A percentile compares a stretch with the other conserved stretches of the same genome.
Conservation (phyloP, 2,113 vertebrate genomes). For the Mustelus asterias region DNA sequence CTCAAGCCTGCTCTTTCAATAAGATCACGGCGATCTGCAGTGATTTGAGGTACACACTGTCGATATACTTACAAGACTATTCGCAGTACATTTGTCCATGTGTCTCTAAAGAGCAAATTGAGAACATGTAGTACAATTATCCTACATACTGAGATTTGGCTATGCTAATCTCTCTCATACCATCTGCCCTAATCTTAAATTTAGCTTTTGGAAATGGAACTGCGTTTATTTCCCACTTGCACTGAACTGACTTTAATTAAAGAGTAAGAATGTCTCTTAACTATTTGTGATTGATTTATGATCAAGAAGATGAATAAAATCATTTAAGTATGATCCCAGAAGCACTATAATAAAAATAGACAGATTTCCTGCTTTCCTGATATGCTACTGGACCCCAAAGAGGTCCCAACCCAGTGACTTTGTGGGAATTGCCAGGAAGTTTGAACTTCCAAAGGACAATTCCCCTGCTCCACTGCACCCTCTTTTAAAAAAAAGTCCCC, state of each 20-base stretch:
- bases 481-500: no score
- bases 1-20: no score
- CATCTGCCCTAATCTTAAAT: not conserved
- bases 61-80: not conserved
- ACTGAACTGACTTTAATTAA: not conserved
- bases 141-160: not conserved
- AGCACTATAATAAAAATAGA: not conserved
- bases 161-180: not conserved
- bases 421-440: no score
- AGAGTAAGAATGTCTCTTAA: not conserved
- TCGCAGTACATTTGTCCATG: not conserved
- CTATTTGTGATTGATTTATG: not conserved
- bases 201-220: not conserved
- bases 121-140: not conserved
- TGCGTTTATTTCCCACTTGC: not conserved
- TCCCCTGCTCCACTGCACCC: no score
- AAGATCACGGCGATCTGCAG: no score
- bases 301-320: slow-evolving; percentile 12
- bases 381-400: no score
- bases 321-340: not conserved
- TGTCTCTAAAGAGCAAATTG: not conserved
- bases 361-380: no score
- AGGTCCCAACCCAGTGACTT: no score
- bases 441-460: no score
- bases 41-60: not conserved